A percentile compares a stretch with the other conserved stretches of the same genome.
Evolutionary conservation across 1,140 invertebrate species (phyloP).

Genomic region (Lucilia sericata): DNA sequence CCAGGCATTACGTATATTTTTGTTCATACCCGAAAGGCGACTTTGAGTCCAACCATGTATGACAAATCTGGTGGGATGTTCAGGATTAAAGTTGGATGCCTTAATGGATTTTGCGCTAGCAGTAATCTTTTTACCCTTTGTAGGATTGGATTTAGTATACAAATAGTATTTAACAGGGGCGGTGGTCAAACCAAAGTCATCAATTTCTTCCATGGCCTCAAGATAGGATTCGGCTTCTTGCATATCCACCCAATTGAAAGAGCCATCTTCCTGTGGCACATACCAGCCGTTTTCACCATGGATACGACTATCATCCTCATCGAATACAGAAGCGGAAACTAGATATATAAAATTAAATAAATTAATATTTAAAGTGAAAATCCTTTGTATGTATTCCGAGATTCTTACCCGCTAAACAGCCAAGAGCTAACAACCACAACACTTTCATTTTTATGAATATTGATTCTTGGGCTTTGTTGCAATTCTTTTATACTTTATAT

Average conservation of each 20-base stretch:
- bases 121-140: constrained; percentile 34
- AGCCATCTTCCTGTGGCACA: constrained; percentile 23
- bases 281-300: background rate
- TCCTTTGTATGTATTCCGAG: too few relatives aligned
- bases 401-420: too few relatives aligned
- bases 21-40: constrained; percentile 45
- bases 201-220: background rate
- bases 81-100: constrained; percentile 50
- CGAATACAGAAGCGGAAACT: too few relatives aligned
- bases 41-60: too few relatives aligned
- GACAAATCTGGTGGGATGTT: constrained; percentile 50
- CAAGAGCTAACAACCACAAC: too few relatives aligned
- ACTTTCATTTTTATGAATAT: too few relatives aligned
- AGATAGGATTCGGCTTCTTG: constrained; percentile 47
- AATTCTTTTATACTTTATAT: too few relatives aligned
- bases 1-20: constrained; percentile 60
- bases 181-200: background rate
- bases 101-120: constrained; percentile 29
- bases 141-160: constrained; percentile 51
- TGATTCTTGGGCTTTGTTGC: too few relatives aligned
- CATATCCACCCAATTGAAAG: constrained; percentile 49
- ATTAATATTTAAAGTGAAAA: too few relatives aligned
- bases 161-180: constrained; percentile 51
- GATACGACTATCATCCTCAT: background rate
- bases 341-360: too few relatives aligned